Base-by-base conservation (phyloP, 2,888 invertebrate genomes). In the Frankliniella intonsa region DNA sequence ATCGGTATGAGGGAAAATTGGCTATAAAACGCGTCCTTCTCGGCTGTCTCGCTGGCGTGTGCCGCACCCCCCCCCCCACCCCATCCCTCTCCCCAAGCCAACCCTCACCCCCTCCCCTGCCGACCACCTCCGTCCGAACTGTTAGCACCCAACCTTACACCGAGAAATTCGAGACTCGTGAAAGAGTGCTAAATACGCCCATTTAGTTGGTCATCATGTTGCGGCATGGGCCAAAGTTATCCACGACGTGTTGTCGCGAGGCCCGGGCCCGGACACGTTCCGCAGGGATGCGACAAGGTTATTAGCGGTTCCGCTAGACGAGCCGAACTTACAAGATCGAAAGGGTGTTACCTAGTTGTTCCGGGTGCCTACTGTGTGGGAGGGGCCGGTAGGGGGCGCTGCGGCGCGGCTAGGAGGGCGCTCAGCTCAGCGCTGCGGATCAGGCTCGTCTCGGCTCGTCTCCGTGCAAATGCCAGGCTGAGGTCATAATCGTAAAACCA, bases 401-500 rank as follows among this genome's bases (percentile, higher is more conserved):
- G 25, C 38, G 38, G 38, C 38, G 38, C 25, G 38, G 38, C 38
- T 5, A 38, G 38, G 38, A 38, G 38, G 38, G 38, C 38, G 38
- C 38, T 38, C 38, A 38, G 38, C 38, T 38, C 38, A 38, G 38
- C 38, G 38, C 38, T 38, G 38, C 38, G 38, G 38, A 38, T 38
- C 38, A 38, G 38, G 38, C 38, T 38, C 38, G 38, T 5, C 38
- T 38, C 38, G 69, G 25, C 69, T 76, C 69, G 69, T 76, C 69
- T 76, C 69, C 69, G 69, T 76, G 69, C 69, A 76, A 76, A 76
- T 76, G 69, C 38, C 38, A 38, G 38, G 38, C 69, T 76, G 69
- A 76, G 69, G 69, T 76, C 69, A 76, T 76, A 76, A 76, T 76
- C 69, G 69, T 76, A 76, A 76, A 76, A 76, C 69, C 69, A 76